A percentile compares a stretch with the other conserved stretches of the same genome.
Conservation (phyloP, 2,888 invertebrate genomes). For the Caenorhabditis virilis region DNA sequence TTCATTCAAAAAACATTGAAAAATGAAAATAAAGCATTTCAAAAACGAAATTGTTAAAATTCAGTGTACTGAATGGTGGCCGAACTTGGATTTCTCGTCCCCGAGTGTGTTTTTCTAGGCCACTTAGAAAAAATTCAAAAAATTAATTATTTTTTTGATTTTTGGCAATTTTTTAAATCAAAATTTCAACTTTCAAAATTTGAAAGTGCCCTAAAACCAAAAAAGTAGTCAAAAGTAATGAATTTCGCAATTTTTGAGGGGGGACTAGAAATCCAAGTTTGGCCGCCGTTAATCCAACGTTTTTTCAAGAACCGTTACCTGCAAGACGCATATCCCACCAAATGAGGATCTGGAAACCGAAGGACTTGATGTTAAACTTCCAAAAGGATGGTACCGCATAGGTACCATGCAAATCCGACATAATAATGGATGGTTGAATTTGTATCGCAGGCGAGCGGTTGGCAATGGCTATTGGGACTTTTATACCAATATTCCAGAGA, state of each 20-base stretch:
- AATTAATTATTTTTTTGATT: background rate
- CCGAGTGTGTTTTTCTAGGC: too few relatives aligned
- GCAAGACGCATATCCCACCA: conserved; percentile 60
- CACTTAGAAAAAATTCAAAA: too few relatives aligned
- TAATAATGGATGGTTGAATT: conserved; percentile 65
- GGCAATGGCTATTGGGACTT: conserved; percentile 68
- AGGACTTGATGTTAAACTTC: conserved; percentile 63
- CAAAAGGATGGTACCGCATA: conserved; percentile 67
- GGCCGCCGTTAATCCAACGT: too few relatives aligned
- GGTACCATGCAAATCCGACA: conserved; percentile 64
- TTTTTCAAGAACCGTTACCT: conserved; percentile 61
- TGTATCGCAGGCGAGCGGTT: conserved; percentile 61
- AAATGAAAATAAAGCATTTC: too few relatives aligned
- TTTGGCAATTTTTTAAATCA: conserved; percentile 3
- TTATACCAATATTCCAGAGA: conserved; percentile 67
- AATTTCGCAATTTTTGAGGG: too few relatives aligned
- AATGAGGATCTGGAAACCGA: conserved; percentile 56
- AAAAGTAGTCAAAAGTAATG: background rate
- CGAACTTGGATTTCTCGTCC: too few relatives aligned
- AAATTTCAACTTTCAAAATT: conserved; percentile 3
- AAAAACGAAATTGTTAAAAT: too few relatives aligned
- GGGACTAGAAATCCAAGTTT: too few relatives aligned
- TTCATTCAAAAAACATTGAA: too few relatives aligned
- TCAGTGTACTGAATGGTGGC: too few relatives aligned
- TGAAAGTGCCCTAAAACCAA: background rate